Base-by-base conservation (phyloP, 2,797 vertebrate species). In the Mastacembelus armatus region DNA sequence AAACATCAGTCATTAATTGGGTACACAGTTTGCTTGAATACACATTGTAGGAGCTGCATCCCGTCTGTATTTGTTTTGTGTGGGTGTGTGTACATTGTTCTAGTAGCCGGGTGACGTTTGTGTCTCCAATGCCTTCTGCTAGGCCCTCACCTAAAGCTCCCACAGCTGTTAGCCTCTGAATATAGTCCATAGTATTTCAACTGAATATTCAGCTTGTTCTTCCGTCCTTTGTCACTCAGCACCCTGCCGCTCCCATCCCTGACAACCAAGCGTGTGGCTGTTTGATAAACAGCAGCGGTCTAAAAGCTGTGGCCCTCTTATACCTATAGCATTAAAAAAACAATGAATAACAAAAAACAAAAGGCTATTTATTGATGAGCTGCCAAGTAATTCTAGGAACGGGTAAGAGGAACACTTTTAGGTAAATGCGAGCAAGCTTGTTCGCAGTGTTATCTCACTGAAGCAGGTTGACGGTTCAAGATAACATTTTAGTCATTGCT, bases 121-220 rank as follows among this genome's bases (percentile, higher is more conserved):
- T 21, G 42, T 62, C 58, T 63, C 49, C 36, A 30, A 35, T 58
- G 59, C 49, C 62, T 47, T 43, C 29, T 57, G 44, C 74, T 71
- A 55, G 45, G 32, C 38, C 59, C 71, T 70, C 52, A 66, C 65
- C 29, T 44, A 62, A 80, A 66, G 55, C 80, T 78, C 73, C 65
- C 65, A 77, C 86, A 89, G 81, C 81, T 84, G 85, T 85, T 79
- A 38, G 74, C 55, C 54, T 84, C 81, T 85, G 69, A 90, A 89
- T 87, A 82, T 83, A 89, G 82, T 80, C 67, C 16, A 36, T 73
- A 84, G 84, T 71, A 80, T 88, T 88, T 85, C 80, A 71, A 40
- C 35, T 39, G 76, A 74, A 76, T 85, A 58, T 85, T 74, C 69
- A 74, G 63, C 65, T 55, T 78, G 74, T 80, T 67, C 71, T 49